A percentile compares a stretch with the other conserved stretches of the same genome.
phyloP scores from a whole-genome alignment of 2,113 vertebrate genomes.

The Rhinoderma darwinii region DNA sequence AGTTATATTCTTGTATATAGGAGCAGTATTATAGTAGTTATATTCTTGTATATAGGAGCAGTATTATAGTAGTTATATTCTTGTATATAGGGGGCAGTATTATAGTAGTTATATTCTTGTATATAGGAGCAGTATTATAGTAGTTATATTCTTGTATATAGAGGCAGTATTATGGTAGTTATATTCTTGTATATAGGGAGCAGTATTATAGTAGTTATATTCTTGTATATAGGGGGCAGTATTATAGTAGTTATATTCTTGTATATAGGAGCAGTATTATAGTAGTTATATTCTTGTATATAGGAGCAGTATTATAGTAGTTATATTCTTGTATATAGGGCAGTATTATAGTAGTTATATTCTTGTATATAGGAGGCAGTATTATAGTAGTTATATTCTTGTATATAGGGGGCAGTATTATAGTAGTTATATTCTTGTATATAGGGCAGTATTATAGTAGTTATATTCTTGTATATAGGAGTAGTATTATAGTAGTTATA shows the following conservation, averaged over 20 bases:
- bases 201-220: slow-evolving; percentile 11
- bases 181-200: no score
- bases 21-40: background rate
- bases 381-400: background rate
- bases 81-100: background rate
- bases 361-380: background rate
- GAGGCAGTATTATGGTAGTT: no score
- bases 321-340: no score
- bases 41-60: background rate
- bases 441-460: background rate
- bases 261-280: background rate
- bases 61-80: background rate
- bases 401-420: background rate
- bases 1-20: background rate
- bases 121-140: no score
- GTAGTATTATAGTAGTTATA: background rate
- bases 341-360: slow-evolving; percentile 11
- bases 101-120: background rate
- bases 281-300: background rate
- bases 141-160: no score
- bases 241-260: background rate
- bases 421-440: background rate
- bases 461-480: background rate
- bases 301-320: background rate
- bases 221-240: background rate